Conservation (phyloP, 2,888 invertebrate genomes). For the Lamproptera curius region DNA sequence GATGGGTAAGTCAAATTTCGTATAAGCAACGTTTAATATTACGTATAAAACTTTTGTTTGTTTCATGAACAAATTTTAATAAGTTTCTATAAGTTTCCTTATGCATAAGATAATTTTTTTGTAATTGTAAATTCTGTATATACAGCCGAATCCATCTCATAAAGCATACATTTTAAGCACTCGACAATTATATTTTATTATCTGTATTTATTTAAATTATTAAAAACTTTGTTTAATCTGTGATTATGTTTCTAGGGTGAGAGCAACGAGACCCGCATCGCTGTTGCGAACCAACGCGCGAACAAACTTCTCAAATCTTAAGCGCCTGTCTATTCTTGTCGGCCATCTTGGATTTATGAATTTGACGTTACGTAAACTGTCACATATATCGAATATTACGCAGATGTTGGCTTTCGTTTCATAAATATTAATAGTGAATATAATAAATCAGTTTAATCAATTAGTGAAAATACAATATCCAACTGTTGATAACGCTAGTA, state of each 20-base stretch:
- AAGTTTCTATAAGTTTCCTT: too few species aligned
- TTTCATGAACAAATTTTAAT: too few species aligned
- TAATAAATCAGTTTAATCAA: too few species aligned
- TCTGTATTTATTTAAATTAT: neutral
- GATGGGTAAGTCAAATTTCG: neutral
- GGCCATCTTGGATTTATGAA: constrained; percentile 4
- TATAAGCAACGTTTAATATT: too few species aligned
- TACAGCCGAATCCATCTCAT: neutral
- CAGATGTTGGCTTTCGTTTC: too few species aligned
- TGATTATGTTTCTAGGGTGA: constrained; percentile 78
- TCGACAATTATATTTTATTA: neutral
- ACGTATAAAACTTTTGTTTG: too few species aligned
- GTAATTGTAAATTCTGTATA: constrained; percentile 4
- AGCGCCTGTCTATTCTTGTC: constrained; percentile 32
- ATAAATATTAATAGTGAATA: too few species aligned
- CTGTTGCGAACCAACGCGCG: constrained; percentile 93
- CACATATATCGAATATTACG: too few species aligned
- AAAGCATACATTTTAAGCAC: neutral
- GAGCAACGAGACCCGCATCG: constrained; percentile 93
- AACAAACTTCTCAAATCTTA: constrained; percentile 90
- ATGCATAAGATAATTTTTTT: too few species aligned
- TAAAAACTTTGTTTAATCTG: constrained; percentile 7
- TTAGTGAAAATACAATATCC: too few species aligned
- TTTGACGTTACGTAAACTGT: constrained; percentile 9
- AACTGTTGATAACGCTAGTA: too few species aligned